A percentile compares a stretch with the other conserved stretches of the same genome.
Conservation (phyloP, 2,888 invertebrate genomes). For the Chaitophorus viminalis region DNA sequence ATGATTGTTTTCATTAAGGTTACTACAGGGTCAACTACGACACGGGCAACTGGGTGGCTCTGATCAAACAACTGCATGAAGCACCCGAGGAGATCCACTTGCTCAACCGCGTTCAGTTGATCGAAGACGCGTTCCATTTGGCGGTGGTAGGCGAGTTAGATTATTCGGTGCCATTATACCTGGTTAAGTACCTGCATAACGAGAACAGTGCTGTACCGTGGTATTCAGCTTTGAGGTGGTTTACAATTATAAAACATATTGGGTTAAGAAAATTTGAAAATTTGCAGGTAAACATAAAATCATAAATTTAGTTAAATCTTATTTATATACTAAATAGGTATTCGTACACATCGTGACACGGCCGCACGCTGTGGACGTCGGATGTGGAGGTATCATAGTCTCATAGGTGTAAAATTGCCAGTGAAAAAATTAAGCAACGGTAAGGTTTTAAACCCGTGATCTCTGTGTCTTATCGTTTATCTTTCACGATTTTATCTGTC, state of each 20-base stretch:
- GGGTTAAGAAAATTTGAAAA: too few species aligned
- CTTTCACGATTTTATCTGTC: too few species aligned
- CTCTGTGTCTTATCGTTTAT: too few species aligned
- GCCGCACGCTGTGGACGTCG: too few species aligned
- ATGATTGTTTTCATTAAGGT: constrained; percentile 64
- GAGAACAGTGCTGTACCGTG: constrained; percentile 78
- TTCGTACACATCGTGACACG: too few species aligned
- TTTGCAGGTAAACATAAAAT: not conserved
- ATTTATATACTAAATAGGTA: too few species aligned
- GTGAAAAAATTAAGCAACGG: too few species aligned
- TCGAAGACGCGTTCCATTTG: constrained; percentile 82
- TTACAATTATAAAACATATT: not conserved
- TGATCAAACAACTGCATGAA: constrained; percentile 74
- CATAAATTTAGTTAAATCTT: too few species aligned
- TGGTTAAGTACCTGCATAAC: constrained; percentile 75
- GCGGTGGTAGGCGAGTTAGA: constrained; percentile 74
- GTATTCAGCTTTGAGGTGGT: constrained; percentile 42
- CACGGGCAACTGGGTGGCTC: constrained; percentile 74
- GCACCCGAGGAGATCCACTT: constrained; percentile 68
- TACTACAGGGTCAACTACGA: constrained; percentile 82
- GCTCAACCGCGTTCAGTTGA: constrained; percentile 79
- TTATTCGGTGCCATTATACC: constrained; percentile 74
- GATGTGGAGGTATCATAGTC: too few species aligned
- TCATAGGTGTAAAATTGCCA: too few species aligned
- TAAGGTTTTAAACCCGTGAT: too few species aligned